These are phyloP conservation scores for Macrophya annulata DNA, from an alignment of 2,888 invertebrate genomes.

Conservation along the genomic window DNA sequence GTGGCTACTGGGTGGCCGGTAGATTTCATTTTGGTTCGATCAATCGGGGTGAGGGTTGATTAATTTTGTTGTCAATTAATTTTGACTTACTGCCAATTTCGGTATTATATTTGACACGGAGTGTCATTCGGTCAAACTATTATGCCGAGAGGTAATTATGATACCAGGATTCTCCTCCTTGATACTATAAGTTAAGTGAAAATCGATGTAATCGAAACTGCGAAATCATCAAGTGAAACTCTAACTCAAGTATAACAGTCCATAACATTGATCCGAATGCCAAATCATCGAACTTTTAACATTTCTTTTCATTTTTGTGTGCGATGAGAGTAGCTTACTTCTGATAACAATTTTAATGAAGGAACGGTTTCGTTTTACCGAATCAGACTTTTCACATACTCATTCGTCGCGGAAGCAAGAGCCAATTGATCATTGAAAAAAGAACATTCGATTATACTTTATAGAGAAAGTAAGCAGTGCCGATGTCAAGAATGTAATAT, in stretches of 20 bases:
- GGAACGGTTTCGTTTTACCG: not conserved
- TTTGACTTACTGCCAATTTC: not conserved
- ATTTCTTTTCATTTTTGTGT: not conserved
- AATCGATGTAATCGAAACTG: constrained; percentile 1
- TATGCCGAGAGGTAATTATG: not conserved
- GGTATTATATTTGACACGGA: not conserved
- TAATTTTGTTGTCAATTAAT: not conserved
- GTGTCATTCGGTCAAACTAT: not conserved
- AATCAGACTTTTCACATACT: not conserved
- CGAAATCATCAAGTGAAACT: constrained; percentile 32
- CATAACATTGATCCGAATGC: not conserved
- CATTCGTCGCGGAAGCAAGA: not conserved
- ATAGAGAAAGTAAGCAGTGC: not conserved
- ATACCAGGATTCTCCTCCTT: not conserved
- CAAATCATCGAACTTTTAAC: not conserved
- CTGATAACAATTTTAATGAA: not conserved
- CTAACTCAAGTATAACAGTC: not conserved
- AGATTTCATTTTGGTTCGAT: constrained; percentile 10
- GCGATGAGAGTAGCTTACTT: not conserved
- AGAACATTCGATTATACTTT: not conserved
- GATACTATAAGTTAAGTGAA: not conserved
- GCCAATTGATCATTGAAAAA: not conserved
- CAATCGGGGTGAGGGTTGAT: constrained; percentile 4
- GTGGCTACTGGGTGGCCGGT: constrained; percentile 46
- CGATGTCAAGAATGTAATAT: not conserved